Evolutionary conservation across 92 coral and sea anemone genomes (phyloP), one percentile per base, ranked within the genome.

Genomic region (Chrysogorgia sp.): DNA sequence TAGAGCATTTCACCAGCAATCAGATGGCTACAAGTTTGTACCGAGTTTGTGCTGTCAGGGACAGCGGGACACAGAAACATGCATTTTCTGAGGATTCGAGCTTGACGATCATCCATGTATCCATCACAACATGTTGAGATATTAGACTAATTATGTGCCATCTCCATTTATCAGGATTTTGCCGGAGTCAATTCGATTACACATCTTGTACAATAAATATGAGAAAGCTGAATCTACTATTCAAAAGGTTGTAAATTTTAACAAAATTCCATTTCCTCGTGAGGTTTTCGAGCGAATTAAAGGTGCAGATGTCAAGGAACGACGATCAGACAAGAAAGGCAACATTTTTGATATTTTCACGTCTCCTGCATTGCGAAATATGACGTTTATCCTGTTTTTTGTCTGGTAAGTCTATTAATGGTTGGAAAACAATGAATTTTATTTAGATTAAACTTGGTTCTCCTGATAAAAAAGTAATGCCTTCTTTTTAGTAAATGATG

Each of bases 101-200:
- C n/a, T n/a, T n/a, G n/a, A n/a, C n/a, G n/a, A n/a, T n/a, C n/a
- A n/a, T n/a, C n/a, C n/a, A n/a, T n/a, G n/a, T n/a, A n/a, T n/a
- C n/a, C n/a, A n/a, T n/a, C n/a, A 19, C 52, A 19, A 9, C 9
- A 45, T 45, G 19, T 45, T 48, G 56, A 48, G 0, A 14, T 22
- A 5, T 48, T 14, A n/a, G 41, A 9, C 35, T 2, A 9, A 1
- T 35, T 66, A 31, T 47, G 19, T 71, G 33, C 35, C 25, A 31
- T 23, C 0, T 62, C 53, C 12, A 6, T 33, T 7, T 2, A 35
- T 9, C 55, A 93, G 96, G 81, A 75, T 74, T 86, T 91, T 93
- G n/a, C 97, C 97, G 22, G 97, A 93, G 69, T 93, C 97, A 66
- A 88, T 96, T 48, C 89, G 97, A 3, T 93, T 96, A 96, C 75